A percentile compares a stretch with the other conserved stretches of the same genome.
phyloP scores from a whole-genome alignment of 2,888 invertebrate species.

The Syritta pipiens region DNA sequence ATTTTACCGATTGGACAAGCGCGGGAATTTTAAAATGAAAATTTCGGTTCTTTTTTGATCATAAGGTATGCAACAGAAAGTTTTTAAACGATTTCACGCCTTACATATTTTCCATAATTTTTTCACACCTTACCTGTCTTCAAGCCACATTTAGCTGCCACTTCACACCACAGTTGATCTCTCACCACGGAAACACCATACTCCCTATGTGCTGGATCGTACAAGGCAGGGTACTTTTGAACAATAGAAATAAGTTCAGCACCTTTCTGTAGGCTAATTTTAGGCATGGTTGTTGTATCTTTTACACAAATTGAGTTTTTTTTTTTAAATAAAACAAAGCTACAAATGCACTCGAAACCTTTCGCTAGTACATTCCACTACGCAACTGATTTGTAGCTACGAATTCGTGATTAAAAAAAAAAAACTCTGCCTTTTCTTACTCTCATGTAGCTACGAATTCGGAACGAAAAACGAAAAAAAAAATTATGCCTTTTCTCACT shows the following conservation, averaged over 20 bases:
- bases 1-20: too few relatives aligned
- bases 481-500: background rate
- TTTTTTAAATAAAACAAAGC: background rate
- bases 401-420: too few relatives aligned
- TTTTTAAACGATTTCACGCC: too few relatives aligned
- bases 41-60: too few relatives aligned
- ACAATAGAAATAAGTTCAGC: constrained; percentile 8
- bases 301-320: background rate
- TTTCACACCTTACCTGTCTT: constrained; percentile 33
- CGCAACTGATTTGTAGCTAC: background rate
- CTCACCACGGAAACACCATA: constrained; percentile 4
- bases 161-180: constrained; percentile 8
- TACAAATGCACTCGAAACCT: background rate
- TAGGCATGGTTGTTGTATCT: background rate
- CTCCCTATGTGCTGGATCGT: constrained; percentile 8
- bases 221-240: background rate
- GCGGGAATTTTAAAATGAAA: too few relatives aligned
- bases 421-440: too few relatives aligned
- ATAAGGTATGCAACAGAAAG: too few relatives aligned
- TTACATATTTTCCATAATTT: too few relatives aligned
- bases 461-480: too few relatives aligned
- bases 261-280: background rate
- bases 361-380: background rate
- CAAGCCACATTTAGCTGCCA: constrained; percentile 15
- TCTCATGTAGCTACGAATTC: background rate